Base-by-base conservation (phyloP, 2,797 vertebrate species). In the Bradypodion ventrale region DNA sequence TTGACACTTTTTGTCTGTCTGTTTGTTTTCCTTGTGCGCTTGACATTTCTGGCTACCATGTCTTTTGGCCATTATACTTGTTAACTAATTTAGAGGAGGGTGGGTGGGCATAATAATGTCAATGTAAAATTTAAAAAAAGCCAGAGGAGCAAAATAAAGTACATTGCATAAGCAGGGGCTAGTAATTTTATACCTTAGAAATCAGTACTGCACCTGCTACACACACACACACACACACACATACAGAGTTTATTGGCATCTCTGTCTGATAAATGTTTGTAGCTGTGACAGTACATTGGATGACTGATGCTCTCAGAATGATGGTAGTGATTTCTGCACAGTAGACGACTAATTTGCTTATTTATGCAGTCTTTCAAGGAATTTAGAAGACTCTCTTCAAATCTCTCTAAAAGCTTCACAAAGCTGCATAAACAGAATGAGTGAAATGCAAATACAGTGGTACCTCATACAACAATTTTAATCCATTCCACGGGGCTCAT, bases 131-230 rank as follows among this genome's bases (percentile, higher is more conserved):
- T n/a, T n/a, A n/a, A 56, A n/a, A n/a, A n/a, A n/a, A n/a, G 52
- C 52, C 52, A 56, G 21, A 56, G 52, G 52, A 85, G 78, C 84
- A 90, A 90, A 93, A 88, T 79, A 86, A 85, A 83, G 75, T 77
- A 88, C 91, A 91, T 85, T 87, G 77, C 86, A 90, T 80, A 85
- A 90, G 88, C 87, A 86, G 90, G 90, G 19, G 80, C 87, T 93
- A 68, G 63, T 77, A 0, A 0, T 81, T 91, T 88, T 91, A 88
- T 74, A 87, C 91, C 86, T 94, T 90, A 92, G 89, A 92, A 92
- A 87, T 91, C 80, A 76, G 7, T 19, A 40, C 89, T 70, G 85
- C 63, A 75, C 46, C 46, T 75, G 72, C 49, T n/a, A 21, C 52
- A 56, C 49, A 49, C 49, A 49, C 49, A 49, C 49, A 49, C 49